Base-by-base conservation (phyloP, 2,888 invertebrate species). In the Lymantria monacha region DNA sequence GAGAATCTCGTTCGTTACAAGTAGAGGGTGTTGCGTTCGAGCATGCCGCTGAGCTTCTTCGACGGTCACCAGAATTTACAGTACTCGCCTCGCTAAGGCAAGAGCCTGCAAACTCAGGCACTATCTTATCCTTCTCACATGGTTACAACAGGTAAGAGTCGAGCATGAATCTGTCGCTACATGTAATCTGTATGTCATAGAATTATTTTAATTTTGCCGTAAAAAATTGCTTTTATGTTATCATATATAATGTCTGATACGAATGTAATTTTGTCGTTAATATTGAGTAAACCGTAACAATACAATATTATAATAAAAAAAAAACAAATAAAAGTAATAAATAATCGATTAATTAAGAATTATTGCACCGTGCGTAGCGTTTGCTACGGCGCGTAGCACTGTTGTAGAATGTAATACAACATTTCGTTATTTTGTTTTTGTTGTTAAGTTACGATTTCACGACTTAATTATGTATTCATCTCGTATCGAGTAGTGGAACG, bases 61-160 rank as follows among this genome's bases (percentile, higher is more conserved):
- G 94, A 57, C 92, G 93, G 76, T 95, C 94, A 72, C 93, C 95
- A 54, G 96, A 96, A 91, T 96, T 96, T 91, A 96, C 96, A 57
- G 92, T 97, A 76, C 93, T 95, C 68, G 96, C 96, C 51, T 92
- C 94, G 72, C 87, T 97, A 59, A 93, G 94, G 57, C 97, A 97
- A 85, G 96, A 96, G 83, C 94, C 94, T 66, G 94, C 94, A 72
- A 97, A 96, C 91, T 94, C 95, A 61, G 97, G 96, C 79, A 95
- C 96, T 68, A 95, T 97, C 72, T 92, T 97, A 70, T 95, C 96
- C 72, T 96, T 97, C 90, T 95, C 96, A 58, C 95, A 95, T 85
- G 96, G 95, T 76, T 93, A 93, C 86, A 95, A 95, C 92, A 95
- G 95, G 95, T 94, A 91, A 44, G 51, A n/a, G 14, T 36, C 15